Evolutionary conservation across 1,140 invertebrate genomes (phyloP).

Genomic region (Oreohelix idahoensis): DNA sequence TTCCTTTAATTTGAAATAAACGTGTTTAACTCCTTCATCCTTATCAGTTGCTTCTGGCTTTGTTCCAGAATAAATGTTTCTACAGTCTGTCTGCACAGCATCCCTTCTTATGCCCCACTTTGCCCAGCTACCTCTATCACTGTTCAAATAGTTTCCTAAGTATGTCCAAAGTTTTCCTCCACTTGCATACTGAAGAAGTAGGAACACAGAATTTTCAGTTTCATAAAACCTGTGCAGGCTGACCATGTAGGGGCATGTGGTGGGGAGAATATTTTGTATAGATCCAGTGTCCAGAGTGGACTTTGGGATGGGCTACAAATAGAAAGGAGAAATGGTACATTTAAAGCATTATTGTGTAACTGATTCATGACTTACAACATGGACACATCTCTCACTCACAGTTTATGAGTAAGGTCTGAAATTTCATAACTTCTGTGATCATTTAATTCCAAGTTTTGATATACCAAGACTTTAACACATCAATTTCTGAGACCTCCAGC

Average conservation of each 20-base stretch:
- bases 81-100: slow-evolving; percentile 10
- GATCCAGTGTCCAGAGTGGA: slow-evolving; percentile 72
- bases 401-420: too few relatives aligned
- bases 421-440: too few relatives aligned
- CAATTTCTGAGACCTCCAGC: too few relatives aligned
- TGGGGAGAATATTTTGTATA: slow-evolving; percentile 65
- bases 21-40: not conserved
- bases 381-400: too few relatives aligned
- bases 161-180: slow-evolving; percentile 79
- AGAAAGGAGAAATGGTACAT: too few relatives aligned
- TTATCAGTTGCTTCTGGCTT: slow-evolving; percentile 43
- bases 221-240: slow-evolving; percentile 81
- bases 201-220: slow-evolving; percentile 81
- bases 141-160: slow-evolving; percentile 72
- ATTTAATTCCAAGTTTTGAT: too few relatives aligned
- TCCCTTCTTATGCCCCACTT: slow-evolving; percentile 25
- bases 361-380: too few relatives aligned
- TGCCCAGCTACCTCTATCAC: not conserved
- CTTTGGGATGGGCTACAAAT: slow-evolving; percentile 80
- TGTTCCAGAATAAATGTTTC: slow-evolving; percentile 60
- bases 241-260: slow-evolving; percentile 79
- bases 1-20: not conserved
- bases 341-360: too few relatives aligned
- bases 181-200: slow-evolving; percentile 80
- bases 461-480: too few relatives aligned